Evolutionary conservation across 2,797 vertebrate genomes (phyloP).

Genomic region (Eurystomus glaucurus): DNA sequence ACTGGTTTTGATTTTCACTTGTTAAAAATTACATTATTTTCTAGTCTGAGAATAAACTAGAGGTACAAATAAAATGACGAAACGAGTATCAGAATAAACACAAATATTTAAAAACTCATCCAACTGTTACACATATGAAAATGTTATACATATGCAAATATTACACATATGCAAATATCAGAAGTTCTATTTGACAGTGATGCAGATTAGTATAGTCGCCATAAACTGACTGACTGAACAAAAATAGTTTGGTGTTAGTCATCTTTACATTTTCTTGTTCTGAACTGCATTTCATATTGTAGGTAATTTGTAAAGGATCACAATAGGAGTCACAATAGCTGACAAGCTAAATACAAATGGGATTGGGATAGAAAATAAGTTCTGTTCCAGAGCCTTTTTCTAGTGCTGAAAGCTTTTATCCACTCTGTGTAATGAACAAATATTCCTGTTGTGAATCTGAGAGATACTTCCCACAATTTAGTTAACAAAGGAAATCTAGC

Average conservation of each 20-base stretch:
- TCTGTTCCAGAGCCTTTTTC: not conserved
- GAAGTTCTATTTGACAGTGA: not conserved
- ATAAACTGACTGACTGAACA: not conserved
- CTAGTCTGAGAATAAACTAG: not conserved
- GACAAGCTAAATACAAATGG: not conserved
- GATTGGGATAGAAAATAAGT: not conserved
- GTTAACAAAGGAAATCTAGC: not conserved
- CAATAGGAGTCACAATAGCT: not conserved
- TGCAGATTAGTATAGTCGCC: not conserved
- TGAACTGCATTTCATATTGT: not conserved
- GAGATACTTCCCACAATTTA: not conserved
- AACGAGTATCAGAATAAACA: not conserved
- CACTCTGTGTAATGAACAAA: not conserved
- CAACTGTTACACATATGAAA: accelerated
- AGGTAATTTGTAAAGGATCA: not conserved
- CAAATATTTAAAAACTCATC: not conserved
- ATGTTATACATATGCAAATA: too few species aligned
- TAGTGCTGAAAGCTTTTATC: not conserved
- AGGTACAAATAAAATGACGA: not conserved
- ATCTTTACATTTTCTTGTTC: not conserved
- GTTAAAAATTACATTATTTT: not conserved
- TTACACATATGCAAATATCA: not conserved
- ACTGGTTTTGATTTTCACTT: not conserved
- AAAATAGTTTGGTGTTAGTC: not conserved
- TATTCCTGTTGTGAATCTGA: not conserved